Percentiles rank a stretch among this genome's conserved stretches.
These are phyloP conservation scores for Drosophila setosimentum DNA, from an alignment of 2,888 invertebrate species.

Conservation along the genomic window DNA sequence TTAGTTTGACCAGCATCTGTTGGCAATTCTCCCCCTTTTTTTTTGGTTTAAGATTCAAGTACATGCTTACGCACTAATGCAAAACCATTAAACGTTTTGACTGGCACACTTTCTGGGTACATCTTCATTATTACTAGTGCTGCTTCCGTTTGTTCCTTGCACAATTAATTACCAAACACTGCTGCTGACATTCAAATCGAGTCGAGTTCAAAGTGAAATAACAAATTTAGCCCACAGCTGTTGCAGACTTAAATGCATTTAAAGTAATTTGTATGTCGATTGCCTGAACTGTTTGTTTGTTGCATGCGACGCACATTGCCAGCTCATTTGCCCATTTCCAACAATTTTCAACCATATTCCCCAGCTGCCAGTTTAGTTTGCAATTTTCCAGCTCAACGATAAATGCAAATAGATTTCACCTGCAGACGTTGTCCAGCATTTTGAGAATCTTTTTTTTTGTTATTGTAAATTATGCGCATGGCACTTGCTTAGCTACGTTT, in stretches of 20 bases:
- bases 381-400: slow-evolving; percentile 78
- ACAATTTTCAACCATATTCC: background rate
- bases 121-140: background rate
- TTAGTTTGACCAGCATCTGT: slow-evolving; percentile 41
- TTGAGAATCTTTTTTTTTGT: slow-evolving; percentile 70
- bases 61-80: slow-evolving; percentile 74
- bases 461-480: slow-evolving; percentile 78
- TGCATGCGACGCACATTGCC: slow-evolving; percentile 31
- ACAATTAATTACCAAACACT: slow-evolving; percentile 46
- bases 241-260: slow-evolving; percentile 13
- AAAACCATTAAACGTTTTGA: slow-evolving; percentile 73
- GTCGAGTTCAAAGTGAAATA: slow-evolving; percentile 6
- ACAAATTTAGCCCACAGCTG: slow-evolving; percentile 10
- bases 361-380: slow-evolving; percentile 64
- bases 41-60: slow-evolving; percentile 61
- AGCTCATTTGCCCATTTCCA: slow-evolving; percentile 26
- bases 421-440: slow-evolving; percentile 77
- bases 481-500: slow-evolving; percentile 51
- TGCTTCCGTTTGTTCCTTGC: background rate
- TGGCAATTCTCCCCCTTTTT: slow-evolving; percentile 34
- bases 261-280: slow-evolving; percentile 24
- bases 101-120: slow-evolving; percentile 61
- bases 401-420: slow-evolving; percentile 80
- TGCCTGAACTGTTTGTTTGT: slow-evolving; percentile 14
- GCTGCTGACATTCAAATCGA: slow-evolving; percentile 13